Base-by-base conservation (phyloP, 2,888 invertebrate species). In the Cantharis flavilabris region DNA sequence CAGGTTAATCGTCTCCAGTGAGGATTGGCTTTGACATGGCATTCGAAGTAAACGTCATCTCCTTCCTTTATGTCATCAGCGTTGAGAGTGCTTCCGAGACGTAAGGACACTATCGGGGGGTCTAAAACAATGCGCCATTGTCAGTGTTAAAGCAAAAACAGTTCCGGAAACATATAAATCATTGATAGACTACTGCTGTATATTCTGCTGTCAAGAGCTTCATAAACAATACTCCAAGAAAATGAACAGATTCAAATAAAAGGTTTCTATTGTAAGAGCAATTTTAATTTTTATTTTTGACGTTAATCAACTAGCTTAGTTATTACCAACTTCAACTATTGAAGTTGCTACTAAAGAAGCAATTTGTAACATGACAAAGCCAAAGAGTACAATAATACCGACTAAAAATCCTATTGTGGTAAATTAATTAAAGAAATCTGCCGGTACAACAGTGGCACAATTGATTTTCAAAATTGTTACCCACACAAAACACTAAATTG, bases 11-110 rank as follows among this genome's bases (percentile, higher is more conserved):
- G 94, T 85, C 95, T 92, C 90, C 94, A 95, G 80, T 93, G 93
- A 62, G 97, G 97, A 90, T 96, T 96, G 84, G 97, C 95, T 85
- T 94, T 93, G 85, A 97, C 95, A 90, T 96, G 95, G 89, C 97
- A 97, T 90, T 97, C 97, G 89, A 97, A 96, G 90, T 96, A 96
- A 78, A 96, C 96, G 89, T 96, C 96, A 86, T 96, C 96, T 72
- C 96, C 96, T 89, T 97, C 97, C 89, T 96, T 97, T 90, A 97
- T 97, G 90, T 96, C 96, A 82, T 94, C 94, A 76, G 95, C 93
- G 84, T 94, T 94, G 82, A 97, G 90, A 76, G 96, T 96, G 86
- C 95, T 95, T 85, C 97, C 97, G 82, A 97, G 91, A 79, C 94
- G 91, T 83, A 97, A 89, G 73, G 93, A 92, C 80, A 97, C 96